Evolutionary conservation across 2,888 invertebrate species (phyloP), one percentile per base, ranked within the genome.

Genomic region (Scrobipalpa costella): DNA sequence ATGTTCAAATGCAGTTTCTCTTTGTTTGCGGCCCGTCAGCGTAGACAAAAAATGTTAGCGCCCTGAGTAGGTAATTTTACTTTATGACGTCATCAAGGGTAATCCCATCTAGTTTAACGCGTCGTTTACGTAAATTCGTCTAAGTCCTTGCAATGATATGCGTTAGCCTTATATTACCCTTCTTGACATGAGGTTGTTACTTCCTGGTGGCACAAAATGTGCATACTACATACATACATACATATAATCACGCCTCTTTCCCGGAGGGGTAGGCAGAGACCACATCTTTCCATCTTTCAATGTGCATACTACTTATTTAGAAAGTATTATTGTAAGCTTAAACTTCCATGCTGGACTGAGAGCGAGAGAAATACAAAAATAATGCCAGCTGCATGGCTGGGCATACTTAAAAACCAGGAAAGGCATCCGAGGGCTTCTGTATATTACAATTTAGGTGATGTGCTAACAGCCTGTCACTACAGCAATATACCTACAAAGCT

Each of bases 51-150:
- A 44, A 44, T 44, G 44, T 44, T 44, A 6, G n/a, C 44, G 15
- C 44, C 44, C 44, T 75, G 69, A 70, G 71, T 72, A 71, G 73
- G 76, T 76, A 76, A 80, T 79, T 80, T 80, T 72, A 67, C 73
- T 78, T 81, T 76, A 81, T 73, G 76, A 70, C 74, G 71, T 78
- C 78, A 78, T 81, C 78, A 69, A 63, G 64, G 68, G 74, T 81
- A 80, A 81, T 80, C 75, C 76, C 73, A 70, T 67, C 68, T 71
- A 75, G 78, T 79, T 78, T 79, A 76, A 78, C 76, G 80, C 75
- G 67, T 74, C 79, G 73, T 75, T 77, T 77, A 69, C 70, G 69
- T 65, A 71, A 72, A 78, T 77, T 73, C 72, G 71, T 75, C 76
- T 74, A 33, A 55, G 57, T 49, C 36, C 27, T 27, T 27, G 27